Percentiles rank a stretch among this genome's conserved stretches.
phyloP scores from a whole-genome alignment of 2,888 invertebrate genomes.

The Gymnosoma rotundatum region DNA sequence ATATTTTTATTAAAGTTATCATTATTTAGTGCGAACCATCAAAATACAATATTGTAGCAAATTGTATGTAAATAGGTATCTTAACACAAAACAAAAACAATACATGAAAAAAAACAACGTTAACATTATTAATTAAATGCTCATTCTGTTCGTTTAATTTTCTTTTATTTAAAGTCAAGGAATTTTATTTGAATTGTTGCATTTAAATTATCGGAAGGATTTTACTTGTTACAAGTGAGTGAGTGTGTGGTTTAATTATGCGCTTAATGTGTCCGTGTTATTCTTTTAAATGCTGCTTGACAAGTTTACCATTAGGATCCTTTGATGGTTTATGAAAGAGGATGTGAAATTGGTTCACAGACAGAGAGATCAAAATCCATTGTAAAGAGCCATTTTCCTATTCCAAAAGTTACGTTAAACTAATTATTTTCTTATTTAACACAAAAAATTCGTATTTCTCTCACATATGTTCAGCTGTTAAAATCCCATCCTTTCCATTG shows the following conservation, averaged over 20 bases:
- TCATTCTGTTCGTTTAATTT: constrained; percentile 5
- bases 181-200: constrained; percentile 29
- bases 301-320: too few relatives aligned
- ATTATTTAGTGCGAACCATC: constrained; percentile 9
- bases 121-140: constrained; percentile 41
- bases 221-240: neutral
- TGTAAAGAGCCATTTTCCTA: too few relatives aligned
- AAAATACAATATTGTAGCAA: neutral
- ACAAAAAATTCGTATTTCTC: too few relatives aligned
- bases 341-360: too few relatives aligned
- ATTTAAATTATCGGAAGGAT: neutral
- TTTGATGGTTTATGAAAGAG: too few relatives aligned
- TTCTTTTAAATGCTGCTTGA: too few relatives aligned
- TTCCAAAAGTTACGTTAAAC: too few relatives aligned
- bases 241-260: constrained; percentile 14
- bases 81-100: neutral
- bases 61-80: neutral
- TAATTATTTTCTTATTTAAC: too few relatives aligned
- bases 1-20: constrained; percentile 60
- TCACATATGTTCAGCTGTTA: too few relatives aligned
- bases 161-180: constrained; percentile 9
- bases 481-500: too few relatives aligned
- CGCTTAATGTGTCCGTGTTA: constrained; percentile 24
- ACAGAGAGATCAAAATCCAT: too few relatives aligned
- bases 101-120: constrained; percentile 4